Evolutionary conservation across 2,113 vertebrate species (phyloP), one percentile per base, ranked within the genome.

Genomic region (Phalacrocorax pelagicus): DNA sequence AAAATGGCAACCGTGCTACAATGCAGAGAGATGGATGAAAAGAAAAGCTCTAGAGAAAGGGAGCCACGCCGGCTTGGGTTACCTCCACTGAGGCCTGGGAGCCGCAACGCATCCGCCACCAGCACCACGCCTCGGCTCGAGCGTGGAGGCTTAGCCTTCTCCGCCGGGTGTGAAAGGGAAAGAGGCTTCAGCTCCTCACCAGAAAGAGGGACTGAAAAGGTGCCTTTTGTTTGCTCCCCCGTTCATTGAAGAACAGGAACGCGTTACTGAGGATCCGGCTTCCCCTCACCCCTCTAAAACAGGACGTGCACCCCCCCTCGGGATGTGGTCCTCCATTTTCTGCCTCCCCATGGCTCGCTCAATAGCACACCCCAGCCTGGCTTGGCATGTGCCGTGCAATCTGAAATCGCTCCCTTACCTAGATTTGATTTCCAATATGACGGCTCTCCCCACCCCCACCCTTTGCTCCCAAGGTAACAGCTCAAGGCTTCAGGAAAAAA

Each of bases 381-480:
- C 67, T 44, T 51, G 69, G 93, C 92, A 90, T 90, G 51, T 49
- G 78, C 86, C 61, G 88, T 71, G 88, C 86, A 65, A 81, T 69
- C 80, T 71, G 75, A 91, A 91, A 92, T 80, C 5, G 40, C 95
- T 93, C 82, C 80, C 94, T 93, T 93, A 93, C 97, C 92, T 84
- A 93, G 72, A 93, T 97, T 93, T 92, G 78, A 92, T 96, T 97
- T 96, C 96, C 87, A 96, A 84, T 92, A 94, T 94, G 92, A 96
- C 73, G 52, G 92, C 94, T 96, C 90, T 91, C 95, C 91, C 94
- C 94, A 75, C 92, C 94, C 90, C 93, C 95, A 74, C 75, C 83
- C 94, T 85, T 86, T 91, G 95, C 95, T 96, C 94, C 96, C 95
- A 95, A 97, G 96, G 93, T 96, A 97, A 94, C 95, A 95, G 94